Conservation (phyloP, 37 sponge, comb jelly and placozoan species). For the Agelas oroides region DNA sequence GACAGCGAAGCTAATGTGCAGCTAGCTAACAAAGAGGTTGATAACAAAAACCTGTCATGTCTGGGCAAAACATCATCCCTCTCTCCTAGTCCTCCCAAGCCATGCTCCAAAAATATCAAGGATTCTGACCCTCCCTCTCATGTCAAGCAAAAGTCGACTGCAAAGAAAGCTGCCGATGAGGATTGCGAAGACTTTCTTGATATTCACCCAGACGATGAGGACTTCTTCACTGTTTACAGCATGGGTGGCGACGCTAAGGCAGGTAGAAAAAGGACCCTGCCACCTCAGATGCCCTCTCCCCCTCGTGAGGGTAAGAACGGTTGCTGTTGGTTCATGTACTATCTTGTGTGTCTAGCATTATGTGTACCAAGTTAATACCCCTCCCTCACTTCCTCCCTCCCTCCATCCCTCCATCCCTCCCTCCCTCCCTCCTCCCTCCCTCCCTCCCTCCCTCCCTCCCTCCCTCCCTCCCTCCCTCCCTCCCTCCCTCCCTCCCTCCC, state of each 20-base stretch:
- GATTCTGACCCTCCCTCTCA: background rate
- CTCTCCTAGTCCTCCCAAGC: background rate
- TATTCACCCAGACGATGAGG: constrained; percentile 10
- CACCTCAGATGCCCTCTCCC: constrained; percentile 1
- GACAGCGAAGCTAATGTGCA: too few species aligned
- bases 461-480: constrained; percentile 34
- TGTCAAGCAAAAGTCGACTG: too few species aligned
- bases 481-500: background rate
- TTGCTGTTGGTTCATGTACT: too few species aligned
- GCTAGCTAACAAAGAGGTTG: too few species aligned
- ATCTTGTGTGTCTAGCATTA: too few species aligned
- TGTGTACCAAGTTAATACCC: background rate
- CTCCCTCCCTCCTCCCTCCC: constrained; percentile 26
- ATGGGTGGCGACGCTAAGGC: background rate
- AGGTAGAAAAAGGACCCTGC: too few species aligned
- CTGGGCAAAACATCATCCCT: background rate
- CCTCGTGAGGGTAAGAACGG: too few species aligned
- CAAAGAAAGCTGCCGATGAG: background rate
- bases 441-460: background rate
- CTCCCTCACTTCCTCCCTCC: too few species aligned
- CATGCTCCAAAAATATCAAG: background rate
- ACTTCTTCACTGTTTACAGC: constrained; percentile 10
- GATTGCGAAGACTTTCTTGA: constrained; percentile 33
- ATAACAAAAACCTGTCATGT: too few species aligned
- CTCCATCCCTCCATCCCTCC: constrained; percentile 1